Percentiles rank a stretch among this genome's conserved stretches.
Conservation (phyloP, 2,888 invertebrate species). For the Mythimna impura region DNA sequence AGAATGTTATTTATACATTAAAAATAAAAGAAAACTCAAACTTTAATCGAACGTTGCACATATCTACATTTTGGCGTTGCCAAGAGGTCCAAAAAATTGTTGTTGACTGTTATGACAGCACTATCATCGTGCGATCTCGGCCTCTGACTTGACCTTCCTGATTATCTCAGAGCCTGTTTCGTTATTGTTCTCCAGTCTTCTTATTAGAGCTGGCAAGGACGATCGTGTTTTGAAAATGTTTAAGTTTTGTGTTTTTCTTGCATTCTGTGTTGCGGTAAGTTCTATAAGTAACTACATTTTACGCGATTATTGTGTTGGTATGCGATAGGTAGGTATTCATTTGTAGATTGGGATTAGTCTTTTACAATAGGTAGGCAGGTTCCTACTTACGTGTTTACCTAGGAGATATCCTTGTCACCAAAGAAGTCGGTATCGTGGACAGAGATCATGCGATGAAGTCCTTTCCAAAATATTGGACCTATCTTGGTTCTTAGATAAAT, state of each 20-base stretch:
- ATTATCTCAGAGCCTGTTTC: conserved; percentile 15
- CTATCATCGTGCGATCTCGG: conserved; percentile 19
- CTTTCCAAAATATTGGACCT: too few relatives aligned
- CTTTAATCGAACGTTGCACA: background rate
- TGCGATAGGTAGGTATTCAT: background rate
- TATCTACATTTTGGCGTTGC: background rate
- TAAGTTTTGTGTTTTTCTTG: conserved; percentile 41
- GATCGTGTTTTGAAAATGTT: conserved; percentile 41
- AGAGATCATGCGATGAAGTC: too few relatives aligned
- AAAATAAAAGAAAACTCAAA: background rate
- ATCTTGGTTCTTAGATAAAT: too few relatives aligned
- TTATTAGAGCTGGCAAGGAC: conserved; percentile 1
- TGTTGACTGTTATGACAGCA: conserved; percentile 17
- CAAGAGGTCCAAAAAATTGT: conserved; percentile 21
- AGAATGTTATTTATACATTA: background rate
- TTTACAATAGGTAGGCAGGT: too few relatives aligned
- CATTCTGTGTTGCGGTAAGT: conserved; percentile 41
- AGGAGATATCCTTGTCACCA: too few relatives aligned
- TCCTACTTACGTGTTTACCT: too few relatives aligned
- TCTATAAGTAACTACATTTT: background rate
- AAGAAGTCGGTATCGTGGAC: too few relatives aligned
- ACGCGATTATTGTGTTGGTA: background rate
- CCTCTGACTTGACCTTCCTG: conserved; percentile 45
- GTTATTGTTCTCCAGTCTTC: conserved; percentile 34
- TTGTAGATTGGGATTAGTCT: background rate